Conservation (phyloP, 2,797 vertebrate genomes). For the Enteromius argenteus region DNA sequence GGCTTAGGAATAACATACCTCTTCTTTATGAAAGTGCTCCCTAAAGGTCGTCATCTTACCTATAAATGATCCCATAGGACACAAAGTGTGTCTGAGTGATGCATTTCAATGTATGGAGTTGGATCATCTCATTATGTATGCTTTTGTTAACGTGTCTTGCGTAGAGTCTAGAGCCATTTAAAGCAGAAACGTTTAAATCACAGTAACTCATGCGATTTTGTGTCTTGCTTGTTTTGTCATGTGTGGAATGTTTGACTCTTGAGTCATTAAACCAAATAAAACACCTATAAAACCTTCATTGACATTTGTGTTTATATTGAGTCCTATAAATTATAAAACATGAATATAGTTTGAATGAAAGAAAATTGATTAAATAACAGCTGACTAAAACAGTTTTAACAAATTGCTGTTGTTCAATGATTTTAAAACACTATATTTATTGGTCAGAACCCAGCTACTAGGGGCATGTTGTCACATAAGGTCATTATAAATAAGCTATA, state of each 20-base stretch:
- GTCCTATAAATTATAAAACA: background rate
- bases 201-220: background rate
- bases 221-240: constrained; percentile 23
- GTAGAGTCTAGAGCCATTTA: constrained; percentile 22
- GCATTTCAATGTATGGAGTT: constrained; percentile 26
- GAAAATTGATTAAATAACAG: background rate
- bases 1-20: background rate
- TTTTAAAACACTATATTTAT: background rate
- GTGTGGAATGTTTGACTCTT: constrained; percentile 27
- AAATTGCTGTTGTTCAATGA: background rate
- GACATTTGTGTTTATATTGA: background rate
- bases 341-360: background rate
- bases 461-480: background rate
- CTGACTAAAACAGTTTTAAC: background rate
- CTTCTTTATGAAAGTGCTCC: constrained; percentile 19
- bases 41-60: background rate
- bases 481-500: background rate
- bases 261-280: constrained; percentile 30
- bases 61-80: constrained; percentile 10
- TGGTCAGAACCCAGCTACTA: background rate
- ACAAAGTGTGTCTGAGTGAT: constrained; percentile 8
- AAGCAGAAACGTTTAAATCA: background rate
- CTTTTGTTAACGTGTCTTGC: constrained; percentile 9
- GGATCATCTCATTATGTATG: background rate
- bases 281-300: constrained; percentile 23